Percentiles rank a stretch among this genome's conserved stretches.
phyloP scores from a whole-genome alignment of 2,797 vertebrate species.

The Pelobates cultripes region DNA sequence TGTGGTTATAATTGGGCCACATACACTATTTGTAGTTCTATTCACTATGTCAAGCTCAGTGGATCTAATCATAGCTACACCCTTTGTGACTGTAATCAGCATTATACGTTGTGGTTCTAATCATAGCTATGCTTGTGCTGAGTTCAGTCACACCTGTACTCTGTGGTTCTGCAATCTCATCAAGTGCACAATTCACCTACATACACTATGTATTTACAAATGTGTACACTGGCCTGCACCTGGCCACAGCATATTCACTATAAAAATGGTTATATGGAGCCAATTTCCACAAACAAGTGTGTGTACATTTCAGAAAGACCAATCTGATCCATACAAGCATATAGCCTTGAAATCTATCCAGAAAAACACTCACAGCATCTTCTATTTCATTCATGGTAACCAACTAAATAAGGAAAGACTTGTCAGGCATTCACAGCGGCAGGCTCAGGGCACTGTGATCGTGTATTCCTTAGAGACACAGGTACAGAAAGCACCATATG shows the following conservation, averaged over 20 bases:
- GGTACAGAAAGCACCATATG: conserved; percentile 19
- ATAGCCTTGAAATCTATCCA: conserved; percentile 9
- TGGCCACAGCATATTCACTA: no score
- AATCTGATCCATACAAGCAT: background rate
- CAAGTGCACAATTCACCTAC: no score
- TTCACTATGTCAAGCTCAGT: no score
- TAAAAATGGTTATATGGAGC: no score
- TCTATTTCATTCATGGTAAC: background rate
- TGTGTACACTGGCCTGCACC: background rate
- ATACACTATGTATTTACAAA: background rate
- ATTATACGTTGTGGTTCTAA: no score
- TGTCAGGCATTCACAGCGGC: conserved; percentile 33
- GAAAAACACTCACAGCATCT: conserved; percentile 16
- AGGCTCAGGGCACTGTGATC: conserved; percentile 17
- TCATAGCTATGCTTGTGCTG: no score
- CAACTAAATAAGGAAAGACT: conserved; percentile 27
- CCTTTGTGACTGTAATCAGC: no score
- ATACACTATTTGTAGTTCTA: no score
- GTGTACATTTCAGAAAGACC: conserved; percentile 4
- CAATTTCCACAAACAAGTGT: background rate
- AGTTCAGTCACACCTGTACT: no score
- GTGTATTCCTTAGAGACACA: conserved; percentile 36
- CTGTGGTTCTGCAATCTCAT: no score
- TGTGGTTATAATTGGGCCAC: no score
- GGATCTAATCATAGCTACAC: no score